Evolutionary conservation across 2,797 vertebrate species (phyloP).

Genomic region (Molossus molossus): DNA sequence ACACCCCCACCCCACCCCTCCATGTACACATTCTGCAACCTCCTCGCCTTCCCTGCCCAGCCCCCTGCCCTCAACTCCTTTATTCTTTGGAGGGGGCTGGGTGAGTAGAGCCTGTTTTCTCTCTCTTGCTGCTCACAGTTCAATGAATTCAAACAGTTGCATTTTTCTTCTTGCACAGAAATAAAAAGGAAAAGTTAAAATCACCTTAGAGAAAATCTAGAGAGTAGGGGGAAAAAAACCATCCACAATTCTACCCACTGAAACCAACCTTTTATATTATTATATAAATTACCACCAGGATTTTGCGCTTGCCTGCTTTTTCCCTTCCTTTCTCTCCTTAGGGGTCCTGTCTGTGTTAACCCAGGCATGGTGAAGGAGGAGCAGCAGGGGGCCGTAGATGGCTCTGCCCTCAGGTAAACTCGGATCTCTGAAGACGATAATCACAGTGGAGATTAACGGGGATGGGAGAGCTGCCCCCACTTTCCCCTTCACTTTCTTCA

Average conservation of each 20-base stretch:
- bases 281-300: neutral
- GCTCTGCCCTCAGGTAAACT: neutral
- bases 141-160: neutral
- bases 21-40: neutral
- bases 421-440: neutral
- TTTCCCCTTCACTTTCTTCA: neutral
- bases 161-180: neutral
- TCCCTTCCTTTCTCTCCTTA: neutral
- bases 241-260: neutral
- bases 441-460: neutral
- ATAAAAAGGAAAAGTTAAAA: conserved; percentile 31
- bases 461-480: neutral
- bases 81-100: neutral
- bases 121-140: conserved; percentile 11
- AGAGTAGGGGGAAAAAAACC: neutral
- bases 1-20: neutral
- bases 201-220: conserved; percentile 5
- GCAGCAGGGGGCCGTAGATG: neutral
- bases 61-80: neutral
- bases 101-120: neutral
- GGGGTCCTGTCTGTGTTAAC: neutral
- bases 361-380: neutral
- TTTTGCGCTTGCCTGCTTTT: neutral
- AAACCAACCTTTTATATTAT: neutral
- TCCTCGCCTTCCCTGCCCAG: neutral